Percentiles rank a stretch among this genome's conserved stretches.
Evolutionary conservation across 2,797 vertebrate species (phyloP).

Genomic region (Tangara arthus): DNA sequence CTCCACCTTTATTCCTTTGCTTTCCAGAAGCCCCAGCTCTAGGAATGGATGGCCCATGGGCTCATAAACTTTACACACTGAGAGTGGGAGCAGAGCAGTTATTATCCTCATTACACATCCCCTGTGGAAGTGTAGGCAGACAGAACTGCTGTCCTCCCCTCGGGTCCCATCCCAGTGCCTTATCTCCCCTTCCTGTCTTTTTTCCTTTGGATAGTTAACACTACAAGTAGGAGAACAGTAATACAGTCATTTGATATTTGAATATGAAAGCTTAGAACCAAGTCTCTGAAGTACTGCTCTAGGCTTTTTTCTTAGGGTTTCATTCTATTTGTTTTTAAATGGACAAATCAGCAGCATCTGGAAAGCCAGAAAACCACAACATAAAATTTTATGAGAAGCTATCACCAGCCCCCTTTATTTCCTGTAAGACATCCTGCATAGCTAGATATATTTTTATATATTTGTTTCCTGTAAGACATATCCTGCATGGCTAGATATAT

Average conservation of each 20-base stretch:
- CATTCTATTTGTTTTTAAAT: background rate
- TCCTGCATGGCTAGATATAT: background rate
- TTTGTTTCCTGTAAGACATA: background rate
- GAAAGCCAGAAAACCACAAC: background rate
- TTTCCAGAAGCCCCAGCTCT: background rate
- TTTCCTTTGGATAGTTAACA: background rate
- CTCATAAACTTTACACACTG: background rate
- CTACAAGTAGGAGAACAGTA: background rate
- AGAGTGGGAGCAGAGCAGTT: background rate
- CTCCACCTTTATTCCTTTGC: background rate
- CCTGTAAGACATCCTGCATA: background rate
- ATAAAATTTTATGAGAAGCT: background rate
- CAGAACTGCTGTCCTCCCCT: background rate
- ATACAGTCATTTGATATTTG: background rate
- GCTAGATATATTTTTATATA: background rate
- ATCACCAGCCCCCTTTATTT: background rate
- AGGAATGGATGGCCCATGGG: background rate
- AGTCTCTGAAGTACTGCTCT: background rate
- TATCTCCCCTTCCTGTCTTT: background rate
- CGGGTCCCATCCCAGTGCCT: fast-evolving
- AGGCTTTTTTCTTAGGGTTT: background rate
- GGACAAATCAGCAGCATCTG: background rate
- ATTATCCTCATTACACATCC: background rate
- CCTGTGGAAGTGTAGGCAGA: background rate
- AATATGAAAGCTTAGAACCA: background rate